Percentiles rank a stretch among this genome's conserved stretches.
phyloP scores from a whole-genome alignment of 2,888 invertebrate species.

The Rhagonycha fulva region DNA sequence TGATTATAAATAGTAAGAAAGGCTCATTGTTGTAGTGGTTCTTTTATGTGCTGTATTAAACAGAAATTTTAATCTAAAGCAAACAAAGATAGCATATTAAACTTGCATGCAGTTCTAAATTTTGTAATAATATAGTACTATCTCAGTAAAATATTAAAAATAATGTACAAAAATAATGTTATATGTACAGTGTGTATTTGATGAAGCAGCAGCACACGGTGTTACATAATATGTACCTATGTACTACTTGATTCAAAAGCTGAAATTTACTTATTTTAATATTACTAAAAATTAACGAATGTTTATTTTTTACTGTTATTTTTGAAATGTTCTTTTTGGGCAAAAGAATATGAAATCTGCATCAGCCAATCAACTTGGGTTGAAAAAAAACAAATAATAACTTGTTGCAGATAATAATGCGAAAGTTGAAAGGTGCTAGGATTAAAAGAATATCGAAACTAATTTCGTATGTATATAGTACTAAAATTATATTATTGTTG shows the following conservation, averaged over 20 bases:
- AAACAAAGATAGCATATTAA: conserved; percentile 8
- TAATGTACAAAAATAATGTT: not conserved
- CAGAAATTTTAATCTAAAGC: conserved; percentile 20
- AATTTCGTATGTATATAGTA: not conserved
- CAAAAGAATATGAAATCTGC: no score
- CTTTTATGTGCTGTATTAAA: conserved; percentile 22
- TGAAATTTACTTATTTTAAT: no score
- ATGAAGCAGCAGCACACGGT: no score
- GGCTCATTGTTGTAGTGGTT: conserved; percentile 6
- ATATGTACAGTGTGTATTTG: no score
- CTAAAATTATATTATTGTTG: not conserved
- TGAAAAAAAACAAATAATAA: not conserved
- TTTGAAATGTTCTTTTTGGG: no score
- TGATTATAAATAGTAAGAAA: conserved; percentile 9
- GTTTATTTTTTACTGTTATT: no score
- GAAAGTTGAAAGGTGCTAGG: not conserved
- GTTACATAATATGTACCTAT: no score
- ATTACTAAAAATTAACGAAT: no score
- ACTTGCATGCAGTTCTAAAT: not conserved
- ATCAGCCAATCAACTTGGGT: not conserved
- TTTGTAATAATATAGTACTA: not conserved
- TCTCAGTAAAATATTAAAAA: not conserved
- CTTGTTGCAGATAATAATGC: not conserved
- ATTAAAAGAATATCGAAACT: not conserved
- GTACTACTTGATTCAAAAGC: no score